Evolutionary conservation across 2,888 invertebrate species (phyloP).

Genomic region (Tanaodytes sp.): DNA sequence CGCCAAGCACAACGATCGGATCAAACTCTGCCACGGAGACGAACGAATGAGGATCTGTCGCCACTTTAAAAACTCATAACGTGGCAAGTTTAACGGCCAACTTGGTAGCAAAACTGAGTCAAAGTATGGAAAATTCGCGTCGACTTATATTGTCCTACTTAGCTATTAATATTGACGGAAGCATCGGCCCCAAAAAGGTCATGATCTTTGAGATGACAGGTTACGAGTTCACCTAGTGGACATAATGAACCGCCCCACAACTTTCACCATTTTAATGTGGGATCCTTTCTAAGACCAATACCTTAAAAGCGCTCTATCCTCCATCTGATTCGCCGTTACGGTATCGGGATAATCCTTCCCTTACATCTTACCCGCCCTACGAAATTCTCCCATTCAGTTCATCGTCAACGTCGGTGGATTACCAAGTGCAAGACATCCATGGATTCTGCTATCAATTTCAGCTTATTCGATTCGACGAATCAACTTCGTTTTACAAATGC

Average conservation of each 20-base stretch:
- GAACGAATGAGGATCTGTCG: slow-evolving; percentile 19
- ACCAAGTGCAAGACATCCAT: slow-evolving; percentile 59
- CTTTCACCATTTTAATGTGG: slow-evolving; percentile 43
- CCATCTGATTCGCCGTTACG: slow-evolving; percentile 65
- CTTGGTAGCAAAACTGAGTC: slow-evolving; percentile 25
- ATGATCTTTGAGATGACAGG: slow-evolving; percentile 43
- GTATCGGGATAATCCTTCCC: slow-evolving; percentile 68
- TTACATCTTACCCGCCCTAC: slow-evolving; percentile 61
- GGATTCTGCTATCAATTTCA: slow-evolving; percentile 63
- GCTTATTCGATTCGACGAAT: slow-evolving; percentile 61
- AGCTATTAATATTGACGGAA: slow-evolving; percentile 37
- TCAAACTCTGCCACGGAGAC: slow-evolving; percentile 33
- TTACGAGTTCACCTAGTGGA: slow-evolving; percentile 53
- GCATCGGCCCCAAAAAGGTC: slow-evolving; percentile 48
- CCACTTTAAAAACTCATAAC: slow-evolving; percentile 21
- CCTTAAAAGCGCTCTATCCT: slow-evolving; percentile 66
- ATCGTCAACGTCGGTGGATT: slow-evolving; percentile 45
- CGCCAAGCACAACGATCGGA: slow-evolving; percentile 33
- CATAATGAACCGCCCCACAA: slow-evolving; percentile 54
- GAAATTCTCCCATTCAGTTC: slow-evolving; percentile 40
- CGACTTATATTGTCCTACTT: slow-evolving; percentile 38
- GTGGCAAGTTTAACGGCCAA: slow-evolving; percentile 20
- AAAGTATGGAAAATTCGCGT: slow-evolving; percentile 46
- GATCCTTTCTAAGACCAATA: slow-evolving; percentile 63
- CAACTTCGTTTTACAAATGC: too few relatives aligned